phyloP scores from a whole-genome alignment of 1,140 invertebrate genomes.

The Arion vulgaris region DNA sequence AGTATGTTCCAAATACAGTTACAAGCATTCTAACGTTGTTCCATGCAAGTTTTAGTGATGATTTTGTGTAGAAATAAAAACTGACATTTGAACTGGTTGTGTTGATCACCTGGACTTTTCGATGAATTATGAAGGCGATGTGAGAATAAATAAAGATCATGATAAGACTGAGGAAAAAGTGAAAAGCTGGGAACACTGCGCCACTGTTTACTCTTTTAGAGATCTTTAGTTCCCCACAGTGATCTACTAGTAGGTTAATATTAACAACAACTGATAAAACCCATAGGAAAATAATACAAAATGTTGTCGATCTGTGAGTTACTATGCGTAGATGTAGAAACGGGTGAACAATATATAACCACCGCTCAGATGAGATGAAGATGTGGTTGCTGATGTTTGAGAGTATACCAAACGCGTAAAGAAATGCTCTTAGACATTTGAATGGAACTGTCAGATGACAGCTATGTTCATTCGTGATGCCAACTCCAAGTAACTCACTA shows the following conservation, averaged over 20 bases:
- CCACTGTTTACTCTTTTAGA: background rate
- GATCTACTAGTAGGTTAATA: background rate
- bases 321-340: background rate
- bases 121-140: background rate
- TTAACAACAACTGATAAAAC: background rate
- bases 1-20: background rate
- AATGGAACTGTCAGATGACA: background rate
- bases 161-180: background rate
- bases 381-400: background rate
- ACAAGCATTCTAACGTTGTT: background rate
- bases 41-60: background rate
- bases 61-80: background rate
- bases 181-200: background rate
- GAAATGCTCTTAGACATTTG: background rate
- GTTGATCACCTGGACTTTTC: background rate
- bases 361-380: background rate
- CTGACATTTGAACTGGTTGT: background rate
- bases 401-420: background rate
- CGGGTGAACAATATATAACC: background rate
- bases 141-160: background rate
- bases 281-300: background rate
- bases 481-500: background rate
- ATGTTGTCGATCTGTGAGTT: background rate
- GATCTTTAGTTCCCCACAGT: background rate
- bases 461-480: too few species aligned